Evolutionary conservation across 2,113 vertebrate genomes (phyloP), one percentile per base, ranked within the genome.

Genomic region (Gallinago undulata): DNA sequence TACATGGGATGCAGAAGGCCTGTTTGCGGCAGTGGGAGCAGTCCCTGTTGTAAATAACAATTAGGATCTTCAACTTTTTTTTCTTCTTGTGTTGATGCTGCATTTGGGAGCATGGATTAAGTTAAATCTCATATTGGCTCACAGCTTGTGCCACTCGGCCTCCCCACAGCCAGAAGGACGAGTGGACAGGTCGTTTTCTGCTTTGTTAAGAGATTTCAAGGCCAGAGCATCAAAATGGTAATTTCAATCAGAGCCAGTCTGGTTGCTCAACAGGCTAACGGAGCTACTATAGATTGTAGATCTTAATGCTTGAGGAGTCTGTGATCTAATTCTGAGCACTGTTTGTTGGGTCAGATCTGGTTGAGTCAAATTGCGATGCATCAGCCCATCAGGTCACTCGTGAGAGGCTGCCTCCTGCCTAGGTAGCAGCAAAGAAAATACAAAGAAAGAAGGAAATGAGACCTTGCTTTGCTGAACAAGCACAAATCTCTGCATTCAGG

Each of bases 121-220:
- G 66, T 83, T 87, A 89, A 87, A 83, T 31, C 45, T 78, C 63
- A 24, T 51, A 59, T 66, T 87, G 83, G 63, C 60, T 96, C 89
- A 33, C 82, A 57, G 79, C 70, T 33, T 35, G 68, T 92, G 94
- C 56, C 55, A 69, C 57, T 86, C 73, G 80, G 47, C 69, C 55
- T 94, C 70, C 48, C 37, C 60, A 81, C 63, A 82, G 87, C 62
- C 78, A 87, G 70, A 90, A 96, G 93, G 85, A 96, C 82, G 90
- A 96, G 82, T 1, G 28, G 93, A 95, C 94, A 91, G 93, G 91
- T 93, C 2, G 3, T 97, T 97, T 96, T 96, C 92, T 94, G 90
- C 95, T 97, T 96, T 97, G 94, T 96, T 95, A 96, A 97, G 85
- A 96, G 70, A 93, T 96, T 66, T 96, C 94, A 97, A 97, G 92